Conservation (phyloP, 2,797 vertebrate species). For the Carapus acus region DNA sequence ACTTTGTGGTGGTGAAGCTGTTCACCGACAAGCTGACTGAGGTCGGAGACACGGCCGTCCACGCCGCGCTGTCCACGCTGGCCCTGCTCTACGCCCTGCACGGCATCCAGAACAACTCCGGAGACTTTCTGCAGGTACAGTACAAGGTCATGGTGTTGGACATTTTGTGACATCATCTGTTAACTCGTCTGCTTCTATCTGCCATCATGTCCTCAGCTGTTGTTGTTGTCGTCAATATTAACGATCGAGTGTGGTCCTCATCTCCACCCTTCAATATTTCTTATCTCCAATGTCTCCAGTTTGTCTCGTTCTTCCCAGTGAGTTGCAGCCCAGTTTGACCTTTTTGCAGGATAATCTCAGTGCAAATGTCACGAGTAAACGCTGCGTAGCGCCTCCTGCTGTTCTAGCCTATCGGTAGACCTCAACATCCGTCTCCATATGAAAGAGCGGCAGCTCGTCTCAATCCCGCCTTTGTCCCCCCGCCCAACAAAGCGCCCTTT, state of each 20-base stretch:
- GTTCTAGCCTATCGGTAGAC: not conserved
- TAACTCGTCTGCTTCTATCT: too few relatives aligned
- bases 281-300: too few relatives aligned
- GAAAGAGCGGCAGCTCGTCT: not conserved
- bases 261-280: too few relatives aligned
- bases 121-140: constrained; percentile 94
- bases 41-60: constrained; percentile 72
- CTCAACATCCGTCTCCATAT: constrained; percentile 2
- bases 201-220: too few relatives aligned
- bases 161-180: too few relatives aligned
- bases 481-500: constrained; percentile 8
- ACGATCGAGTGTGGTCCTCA: too few relatives aligned
- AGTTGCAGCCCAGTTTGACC: not conserved
- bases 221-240: too few relatives aligned
- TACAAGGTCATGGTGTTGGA: too few relatives aligned
- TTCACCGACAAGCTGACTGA: constrained; percentile 82
- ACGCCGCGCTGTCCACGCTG: constrained; percentile 77
- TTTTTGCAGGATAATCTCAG: not conserved
- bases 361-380: not conserved
- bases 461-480: constrained; percentile 19
- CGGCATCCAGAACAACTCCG: constrained; percentile 81
- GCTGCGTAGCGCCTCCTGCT: not conserved
- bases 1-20: constrained; percentile 90
- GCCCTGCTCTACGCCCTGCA: constrained; percentile 85
- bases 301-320: not conserved